Conservation (phyloP, 2,113 vertebrate genomes). For the Aphyosemion australe region DNA sequence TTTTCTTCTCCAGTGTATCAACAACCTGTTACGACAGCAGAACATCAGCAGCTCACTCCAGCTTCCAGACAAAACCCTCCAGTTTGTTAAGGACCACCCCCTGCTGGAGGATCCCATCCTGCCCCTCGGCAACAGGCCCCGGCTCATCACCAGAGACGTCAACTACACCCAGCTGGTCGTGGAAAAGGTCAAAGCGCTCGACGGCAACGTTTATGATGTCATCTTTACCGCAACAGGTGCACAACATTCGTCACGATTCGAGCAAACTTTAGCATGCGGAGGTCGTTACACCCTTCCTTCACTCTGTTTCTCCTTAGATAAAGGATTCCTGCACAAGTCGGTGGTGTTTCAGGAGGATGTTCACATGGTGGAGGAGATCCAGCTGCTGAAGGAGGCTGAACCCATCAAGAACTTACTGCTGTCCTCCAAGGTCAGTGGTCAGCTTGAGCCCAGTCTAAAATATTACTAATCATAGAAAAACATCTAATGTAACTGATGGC, state of each 20-base stretch:
- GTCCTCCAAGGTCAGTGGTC: slow-evolving; percentile 83
- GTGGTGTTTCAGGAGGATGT: slow-evolving; percentile 84
- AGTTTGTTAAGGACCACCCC: slow-evolving; percentile 96
- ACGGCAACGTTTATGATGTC: slow-evolving; percentile 86
- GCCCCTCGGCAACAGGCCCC: slow-evolving; percentile 86
- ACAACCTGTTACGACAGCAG: slow-evolving; percentile 81
- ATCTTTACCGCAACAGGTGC: slow-evolving; percentile 93
- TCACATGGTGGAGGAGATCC: slow-evolving; percentile 92
- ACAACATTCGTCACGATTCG: background rate
- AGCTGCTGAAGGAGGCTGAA: slow-evolving; percentile 85
- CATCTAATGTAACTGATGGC: too few relatives aligned
- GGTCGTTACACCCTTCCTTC: too few relatives aligned
- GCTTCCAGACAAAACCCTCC: slow-evolving; percentile 93
- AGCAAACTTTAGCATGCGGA: too few relatives aligned
- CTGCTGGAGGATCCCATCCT: slow-evolving; percentile 92
- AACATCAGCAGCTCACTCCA: slow-evolving; percentile 89
- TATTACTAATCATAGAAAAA: too few relatives aligned
- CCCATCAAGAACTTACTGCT: slow-evolving; percentile 89
- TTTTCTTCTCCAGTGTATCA: slow-evolving; percentile 84
- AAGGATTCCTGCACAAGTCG: slow-evolving; percentile 90
- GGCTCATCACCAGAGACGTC: slow-evolving; percentile 85
- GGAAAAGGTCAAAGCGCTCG: slow-evolving; percentile 86
- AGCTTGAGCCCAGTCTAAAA: too few relatives aligned
- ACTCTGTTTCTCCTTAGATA: slow-evolving; percentile 77
- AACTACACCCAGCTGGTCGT: slow-evolving; percentile 97